These are phyloP conservation scores for Eledona agricola DNA, from an alignment of 2,888 invertebrate species.

Conservation along the genomic window DNA sequence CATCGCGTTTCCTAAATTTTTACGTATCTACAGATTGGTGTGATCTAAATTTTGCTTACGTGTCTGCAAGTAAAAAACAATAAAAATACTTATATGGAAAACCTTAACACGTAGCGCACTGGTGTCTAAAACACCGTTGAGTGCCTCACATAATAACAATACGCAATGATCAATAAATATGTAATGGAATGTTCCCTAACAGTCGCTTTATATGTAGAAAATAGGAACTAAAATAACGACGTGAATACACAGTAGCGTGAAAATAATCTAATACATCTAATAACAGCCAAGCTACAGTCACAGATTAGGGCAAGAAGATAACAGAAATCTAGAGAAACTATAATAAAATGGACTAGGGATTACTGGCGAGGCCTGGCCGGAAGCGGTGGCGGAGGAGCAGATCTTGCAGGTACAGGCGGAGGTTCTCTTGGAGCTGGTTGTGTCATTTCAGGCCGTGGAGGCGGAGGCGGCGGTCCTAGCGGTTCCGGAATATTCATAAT, in stretches of 20 bases:
- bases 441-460: constrained; percentile 65
- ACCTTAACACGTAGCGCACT: constrained; percentile 17
- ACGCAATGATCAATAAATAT: constrained; percentile 18
- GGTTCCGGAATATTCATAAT: constrained; percentile 63
- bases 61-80: constrained; percentile 30
- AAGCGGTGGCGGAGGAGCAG: constrained; percentile 71
- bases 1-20: too few species aligned
- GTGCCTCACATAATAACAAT: constrained; percentile 30
- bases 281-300: constrained; percentile 50
- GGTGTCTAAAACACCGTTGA: constrained; percentile 26
- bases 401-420: constrained; percentile 66
- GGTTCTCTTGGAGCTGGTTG: constrained; percentile 67
- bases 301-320: constrained; percentile 47
- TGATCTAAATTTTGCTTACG: constrained; percentile 18
- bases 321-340: constrained; percentile 15
- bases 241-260: constrained; percentile 23
- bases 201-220: constrained; percentile 31
- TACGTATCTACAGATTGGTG: too few species aligned
- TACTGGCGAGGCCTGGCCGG: constrained; percentile 68
- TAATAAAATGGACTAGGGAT: constrained; percentile 25
- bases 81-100: constrained; percentile 15
- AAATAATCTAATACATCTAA: constrained; percentile 38
- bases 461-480: constrained; percentile 69
- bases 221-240: constrained; percentile 32
- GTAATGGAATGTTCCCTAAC: constrained; percentile 30